Conservation (phyloP, 1,140 invertebrate species). For the Holcopasites calliopsidis region DNA sequence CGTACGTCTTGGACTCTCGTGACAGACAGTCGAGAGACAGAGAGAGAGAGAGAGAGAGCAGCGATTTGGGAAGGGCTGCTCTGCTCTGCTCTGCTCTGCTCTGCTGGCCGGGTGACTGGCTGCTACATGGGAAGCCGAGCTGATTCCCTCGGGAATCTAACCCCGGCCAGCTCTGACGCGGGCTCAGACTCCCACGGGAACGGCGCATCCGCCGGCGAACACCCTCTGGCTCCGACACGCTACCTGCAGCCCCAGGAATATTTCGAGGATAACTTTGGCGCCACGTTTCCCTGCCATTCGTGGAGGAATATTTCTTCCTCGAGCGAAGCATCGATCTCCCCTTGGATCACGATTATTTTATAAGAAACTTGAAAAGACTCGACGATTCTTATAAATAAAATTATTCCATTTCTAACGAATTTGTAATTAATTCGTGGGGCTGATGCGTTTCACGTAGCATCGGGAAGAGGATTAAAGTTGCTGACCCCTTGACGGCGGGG, state of each 20-base stretch:
- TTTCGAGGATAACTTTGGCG: constrained; percentile 57
- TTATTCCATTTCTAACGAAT: too few species aligned
- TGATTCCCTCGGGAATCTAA: constrained; percentile 61
- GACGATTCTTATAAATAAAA: too few species aligned
- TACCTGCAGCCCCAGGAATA: constrained; percentile 68
- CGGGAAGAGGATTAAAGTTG: too few species aligned
- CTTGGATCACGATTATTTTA: too few species aligned
- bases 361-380: too few species aligned
- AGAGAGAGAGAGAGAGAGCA: constrained; percentile 23
- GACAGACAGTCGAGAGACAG: constrained; percentile 64
- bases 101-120: constrained; percentile 26
- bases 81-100: constrained; percentile 38
- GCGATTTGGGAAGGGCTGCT: constrained; percentile 50
- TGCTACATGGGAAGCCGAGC: constrained; percentile 50
- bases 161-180: constrained; percentile 72
- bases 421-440: too few species aligned
- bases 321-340: too few species aligned
- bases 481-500: too few species aligned
- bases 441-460: too few species aligned
- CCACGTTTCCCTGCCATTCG: background rate
- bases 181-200: constrained; percentile 74
- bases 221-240: constrained; percentile 65
- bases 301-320: constrained; percentile 1
- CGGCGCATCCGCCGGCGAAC: constrained; percentile 57
- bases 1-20: constrained; percentile 72